Conservation (phyloP, 2,888 invertebrate species). For the Urechis unicinctus region DNA sequence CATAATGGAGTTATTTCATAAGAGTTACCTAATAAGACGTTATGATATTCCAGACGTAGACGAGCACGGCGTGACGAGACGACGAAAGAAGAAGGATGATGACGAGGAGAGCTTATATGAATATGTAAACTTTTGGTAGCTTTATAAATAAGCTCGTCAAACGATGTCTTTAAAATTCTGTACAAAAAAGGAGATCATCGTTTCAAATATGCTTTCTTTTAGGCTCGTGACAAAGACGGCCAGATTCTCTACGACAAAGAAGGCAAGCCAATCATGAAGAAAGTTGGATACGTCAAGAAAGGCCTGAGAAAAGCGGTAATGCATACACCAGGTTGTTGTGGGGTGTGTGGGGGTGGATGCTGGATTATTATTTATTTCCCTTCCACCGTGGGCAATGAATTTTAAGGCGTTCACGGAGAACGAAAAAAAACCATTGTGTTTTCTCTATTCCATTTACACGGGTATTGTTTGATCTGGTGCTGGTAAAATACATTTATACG, state of each 20-base stretch:
- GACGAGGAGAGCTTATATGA: constrained; percentile 29
- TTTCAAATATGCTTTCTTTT: background rate
- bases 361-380: background rate
- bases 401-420: no score
- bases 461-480: no score
- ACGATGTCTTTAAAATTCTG: background rate
- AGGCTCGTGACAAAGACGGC: constrained; percentile 37
- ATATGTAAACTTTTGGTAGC: constrained; percentile 34
- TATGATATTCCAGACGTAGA: background rate
- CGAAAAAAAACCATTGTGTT: no score
- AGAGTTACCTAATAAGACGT: no score
- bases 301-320: constrained; percentile 28
- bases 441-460: no score
- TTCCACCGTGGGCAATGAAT: no score
- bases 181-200: background rate
- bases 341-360: constrained; percentile 1
- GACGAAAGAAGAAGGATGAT: background rate
- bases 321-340: constrained; percentile 1
- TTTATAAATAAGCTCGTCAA: background rate
- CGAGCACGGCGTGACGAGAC: background rate
- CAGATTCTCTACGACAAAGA: constrained; percentile 17
- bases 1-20: no score
- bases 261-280: constrained; percentile 18
- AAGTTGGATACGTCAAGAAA: constrained; percentile 17
- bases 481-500: no score